Percentiles rank a stretch among this genome's conserved stretches.
phyloP scores from a whole-genome alignment of 2,113 vertebrate genomes.

The Lichenostomus cassidix region DNA sequence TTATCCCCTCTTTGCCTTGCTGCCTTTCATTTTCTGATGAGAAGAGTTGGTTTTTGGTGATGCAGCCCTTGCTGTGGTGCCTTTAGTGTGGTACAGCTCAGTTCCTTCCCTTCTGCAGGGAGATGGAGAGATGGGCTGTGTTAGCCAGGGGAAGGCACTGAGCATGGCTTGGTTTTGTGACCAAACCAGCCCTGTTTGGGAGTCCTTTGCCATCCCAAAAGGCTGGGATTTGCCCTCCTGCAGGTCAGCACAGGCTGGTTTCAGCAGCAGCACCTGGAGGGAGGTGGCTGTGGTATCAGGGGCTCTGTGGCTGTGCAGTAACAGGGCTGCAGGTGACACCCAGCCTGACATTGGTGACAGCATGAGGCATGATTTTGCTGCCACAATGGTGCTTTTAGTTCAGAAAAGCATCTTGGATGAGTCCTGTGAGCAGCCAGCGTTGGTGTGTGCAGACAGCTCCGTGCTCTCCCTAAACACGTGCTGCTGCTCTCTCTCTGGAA shows the following conservation, averaged over 20 bases:
- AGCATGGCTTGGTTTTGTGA: not conserved
- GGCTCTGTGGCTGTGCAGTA: fast-evolving
- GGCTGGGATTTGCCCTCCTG: not conserved
- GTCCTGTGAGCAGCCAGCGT: fast-evolving
- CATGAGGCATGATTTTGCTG: fast-evolving
- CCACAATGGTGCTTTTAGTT: not conserved
- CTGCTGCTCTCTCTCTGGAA: not conserved
- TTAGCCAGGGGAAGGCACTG: not conserved
- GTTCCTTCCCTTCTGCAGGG: not conserved
- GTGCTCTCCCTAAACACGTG: fast-evolving
- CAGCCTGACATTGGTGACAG: fast-evolving
- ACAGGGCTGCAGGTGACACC: fast-evolving
- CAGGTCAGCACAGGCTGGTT: not conserved
- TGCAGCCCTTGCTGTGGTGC: fast-evolving
- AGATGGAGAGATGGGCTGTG: fast-evolving
- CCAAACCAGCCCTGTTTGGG: not conserved
- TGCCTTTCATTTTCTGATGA: not conserved
- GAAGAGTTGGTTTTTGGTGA: not conserved
- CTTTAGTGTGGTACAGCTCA: not conserved
- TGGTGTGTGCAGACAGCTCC: not conserved
- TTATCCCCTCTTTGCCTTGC: not conserved
- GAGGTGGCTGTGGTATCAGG: fast-evolving
- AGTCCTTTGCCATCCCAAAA: not conserved
- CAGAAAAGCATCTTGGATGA: not conserved
- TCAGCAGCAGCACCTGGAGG: not conserved